Conservation (phyloP, 2,113 vertebrate species). For the Spilogale gracilis region DNA sequence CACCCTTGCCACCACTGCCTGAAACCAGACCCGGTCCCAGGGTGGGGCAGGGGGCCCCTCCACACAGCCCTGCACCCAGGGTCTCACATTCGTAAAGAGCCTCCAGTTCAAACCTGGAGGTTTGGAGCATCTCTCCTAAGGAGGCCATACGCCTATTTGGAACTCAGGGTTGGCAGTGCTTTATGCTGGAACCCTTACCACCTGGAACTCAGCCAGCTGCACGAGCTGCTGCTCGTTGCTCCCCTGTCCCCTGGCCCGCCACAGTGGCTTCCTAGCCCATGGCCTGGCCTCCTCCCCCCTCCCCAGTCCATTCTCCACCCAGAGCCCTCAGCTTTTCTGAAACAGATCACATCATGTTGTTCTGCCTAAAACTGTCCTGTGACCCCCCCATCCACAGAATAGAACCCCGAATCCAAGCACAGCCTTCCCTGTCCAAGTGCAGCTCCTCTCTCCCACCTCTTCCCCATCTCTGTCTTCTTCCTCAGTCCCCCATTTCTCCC, state of each 20-base stretch:
- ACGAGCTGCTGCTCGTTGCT: neutral
- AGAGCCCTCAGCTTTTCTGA: neutral
- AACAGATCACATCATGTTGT: neutral
- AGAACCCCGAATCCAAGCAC: neutral
- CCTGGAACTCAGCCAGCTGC: neutral
- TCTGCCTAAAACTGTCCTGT: neutral
- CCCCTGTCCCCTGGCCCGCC: neutral
- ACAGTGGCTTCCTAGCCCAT: rapidly evolving
- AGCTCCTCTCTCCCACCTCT: too few species aligned
- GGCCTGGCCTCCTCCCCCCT: neutral
- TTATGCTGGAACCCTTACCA: rapidly evolving
- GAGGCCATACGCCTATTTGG: rapidly evolving
- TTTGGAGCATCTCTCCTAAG: rapidly evolving
- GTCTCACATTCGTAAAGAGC: neutral
- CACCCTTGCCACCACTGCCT: rapidly evolving
- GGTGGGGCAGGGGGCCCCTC: rapidly evolving
- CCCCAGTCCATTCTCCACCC: too few species aligned
- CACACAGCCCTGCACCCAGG: rapidly evolving
- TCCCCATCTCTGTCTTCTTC: neutral
- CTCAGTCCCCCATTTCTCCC: neutral
- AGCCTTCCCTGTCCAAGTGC: too few species aligned
- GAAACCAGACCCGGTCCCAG: rapidly evolving
- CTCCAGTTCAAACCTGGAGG: rapidly evolving
- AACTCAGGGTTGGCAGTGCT: neutral
- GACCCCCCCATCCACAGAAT: neutral